These are phyloP conservation scores for Eristalinus aeneus DNA, from an alignment of 2,888 invertebrate species.

Conservation along the genomic window DNA sequence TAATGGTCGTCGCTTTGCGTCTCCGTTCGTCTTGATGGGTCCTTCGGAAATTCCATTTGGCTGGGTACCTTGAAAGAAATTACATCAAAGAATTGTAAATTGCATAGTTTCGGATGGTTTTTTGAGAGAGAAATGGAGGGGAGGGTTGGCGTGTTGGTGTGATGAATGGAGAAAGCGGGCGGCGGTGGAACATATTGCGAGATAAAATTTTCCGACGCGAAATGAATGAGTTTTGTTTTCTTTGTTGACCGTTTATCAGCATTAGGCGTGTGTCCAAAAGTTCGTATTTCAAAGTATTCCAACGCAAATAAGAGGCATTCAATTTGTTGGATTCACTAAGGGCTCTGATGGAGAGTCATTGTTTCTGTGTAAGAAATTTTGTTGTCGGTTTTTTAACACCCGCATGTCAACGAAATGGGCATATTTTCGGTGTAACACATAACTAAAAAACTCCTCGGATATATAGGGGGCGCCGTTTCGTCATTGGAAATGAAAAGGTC, in stretches of 20 bases:
- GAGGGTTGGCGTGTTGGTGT: background rate
- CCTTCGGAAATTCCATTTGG: background rate
- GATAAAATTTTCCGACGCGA: background rate
- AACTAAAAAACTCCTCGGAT: no score
- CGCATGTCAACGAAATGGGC: no score
- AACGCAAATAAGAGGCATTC: no score
- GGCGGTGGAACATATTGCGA: background rate
- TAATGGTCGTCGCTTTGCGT: constrained; percentile 4
- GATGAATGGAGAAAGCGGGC: background rate
- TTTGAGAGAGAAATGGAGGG: no score
- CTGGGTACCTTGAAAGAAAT: constrained; percentile 29
- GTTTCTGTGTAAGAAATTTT: no score
- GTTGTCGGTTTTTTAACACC: no score
- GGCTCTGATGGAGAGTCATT: no score
- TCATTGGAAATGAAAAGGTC: no score
- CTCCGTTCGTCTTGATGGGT: constrained; percentile 5
- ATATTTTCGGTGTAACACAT: no score
- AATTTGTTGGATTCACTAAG: background rate
- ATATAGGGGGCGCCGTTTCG: no score
- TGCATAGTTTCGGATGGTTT: background rate
- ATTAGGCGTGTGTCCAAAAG: background rate
- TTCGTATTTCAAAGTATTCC: background rate
- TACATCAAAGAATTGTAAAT: constrained; percentile 1
- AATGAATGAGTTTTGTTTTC: background rate
- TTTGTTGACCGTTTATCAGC: background rate